Base-by-base conservation (phyloP, 1,140 invertebrate species). In the Brachionus rubens region DNA sequence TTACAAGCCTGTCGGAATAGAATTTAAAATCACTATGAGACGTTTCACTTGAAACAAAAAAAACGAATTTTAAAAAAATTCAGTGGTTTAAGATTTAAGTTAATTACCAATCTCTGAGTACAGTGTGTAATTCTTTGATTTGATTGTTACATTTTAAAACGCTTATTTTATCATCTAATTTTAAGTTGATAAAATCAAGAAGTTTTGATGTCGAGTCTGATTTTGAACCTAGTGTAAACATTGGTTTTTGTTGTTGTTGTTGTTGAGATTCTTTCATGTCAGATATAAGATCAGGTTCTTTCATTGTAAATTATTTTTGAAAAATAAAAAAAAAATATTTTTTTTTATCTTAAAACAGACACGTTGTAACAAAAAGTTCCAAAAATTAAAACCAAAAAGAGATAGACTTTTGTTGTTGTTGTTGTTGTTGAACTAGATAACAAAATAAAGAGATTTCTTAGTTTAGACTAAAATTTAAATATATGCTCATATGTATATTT, bases 1-100 rank as follows among this genome's bases (percentile, higher is more conserved):
- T 87, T 86, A 91, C 89, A 84, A 91, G 82, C 81, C 95, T 89
- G 86, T 98, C 96, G 7, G 96, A 95, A 85, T 94, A 97, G 85
- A 99, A 98, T 83, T 98, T 97, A 83, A 98, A 98, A 85, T 99
- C 95, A 86, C 91, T 94, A 79, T 94, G 88, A 9, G 89, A 87
- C 30, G 96, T 98, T 78, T 91, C 91, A 84, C 94, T 96, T 59
- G 10, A 19, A 33, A 14, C 12, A 16, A 83, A 78, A 89, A 88
- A 78, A 78, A 48, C 41, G 19, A 52, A 41, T n/a, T n/a, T n/a
- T n/a, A 56, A 16, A 24, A 2, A 3, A 10, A 70, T 30, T 26
- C 21, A 50, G 24, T n/a, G 14, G 14, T 16, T 2, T 12, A 14
- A 10, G 33, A 21, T 65, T 65, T n/a, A 16, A 40, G 12, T 0